phyloP scores from a whole-genome alignment of 2,888 invertebrate species.

The Lithosia quadra region DNA sequence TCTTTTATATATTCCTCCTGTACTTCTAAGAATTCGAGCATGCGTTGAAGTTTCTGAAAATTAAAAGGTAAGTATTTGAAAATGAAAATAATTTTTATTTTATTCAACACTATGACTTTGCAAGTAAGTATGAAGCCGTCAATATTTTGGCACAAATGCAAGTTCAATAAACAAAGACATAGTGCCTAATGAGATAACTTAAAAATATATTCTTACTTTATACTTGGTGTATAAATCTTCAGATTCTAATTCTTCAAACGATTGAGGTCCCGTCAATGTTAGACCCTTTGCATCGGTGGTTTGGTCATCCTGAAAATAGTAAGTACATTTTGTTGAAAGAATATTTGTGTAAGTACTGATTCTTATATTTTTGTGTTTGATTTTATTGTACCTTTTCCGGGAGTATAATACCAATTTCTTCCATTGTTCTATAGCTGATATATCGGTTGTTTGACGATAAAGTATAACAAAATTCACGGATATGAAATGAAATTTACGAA shows the following conservation, averaged over 20 bases:
- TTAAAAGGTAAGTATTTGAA: background rate
- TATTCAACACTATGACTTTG: background rate
- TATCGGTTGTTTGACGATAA: background rate
- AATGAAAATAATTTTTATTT: background rate
- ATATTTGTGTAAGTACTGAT: background rate
- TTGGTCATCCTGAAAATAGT: slow-evolving; percentile 87
- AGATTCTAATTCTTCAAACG: slow-evolving; percentile 93
- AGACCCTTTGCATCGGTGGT: slow-evolving; percentile 88
- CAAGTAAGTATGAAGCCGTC: background rate
- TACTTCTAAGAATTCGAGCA: slow-evolving; percentile 98
- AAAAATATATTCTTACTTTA: slow-evolving; percentile 88
- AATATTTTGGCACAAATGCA: background rate
- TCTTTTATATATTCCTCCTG: slow-evolving; percentile 99
- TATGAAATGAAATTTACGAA: background rate
- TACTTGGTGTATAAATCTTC: slow-evolving; percentile 98
- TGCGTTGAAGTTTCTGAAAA: slow-evolving; percentile 95
- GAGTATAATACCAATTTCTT: slow-evolving; percentile 93
- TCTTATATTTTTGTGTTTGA: background rate
- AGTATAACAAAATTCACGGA: slow-evolving; percentile 5
- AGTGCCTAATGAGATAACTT: no score
- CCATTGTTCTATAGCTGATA: slow-evolving; percentile 85
- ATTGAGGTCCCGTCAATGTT: slow-evolving; percentile 89
- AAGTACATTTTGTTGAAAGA: background rate
- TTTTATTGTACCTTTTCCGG: slow-evolving; percentile 91
- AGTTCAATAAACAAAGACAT: background rate